Evolutionary conservation across 2,888 invertebrate species (phyloP).

Genomic region (Troides aeacus): DNA sequence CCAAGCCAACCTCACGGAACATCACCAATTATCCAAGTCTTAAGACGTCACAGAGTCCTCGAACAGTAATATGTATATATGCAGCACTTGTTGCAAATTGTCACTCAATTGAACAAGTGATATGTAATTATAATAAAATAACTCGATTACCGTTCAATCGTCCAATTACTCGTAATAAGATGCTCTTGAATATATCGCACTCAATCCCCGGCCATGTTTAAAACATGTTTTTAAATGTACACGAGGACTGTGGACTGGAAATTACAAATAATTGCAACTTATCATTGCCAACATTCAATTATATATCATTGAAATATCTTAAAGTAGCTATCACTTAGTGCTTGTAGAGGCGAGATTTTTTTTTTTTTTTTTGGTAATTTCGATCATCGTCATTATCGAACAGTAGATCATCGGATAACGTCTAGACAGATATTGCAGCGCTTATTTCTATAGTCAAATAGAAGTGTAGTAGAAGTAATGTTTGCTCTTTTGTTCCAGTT

Average conservation of each 20-base stretch:
- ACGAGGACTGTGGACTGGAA: background rate
- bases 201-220: background rate
- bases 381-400: too few relatives aligned
- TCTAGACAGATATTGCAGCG: too few relatives aligned
- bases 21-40: too few relatives aligned
- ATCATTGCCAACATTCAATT: conserved; percentile 1
- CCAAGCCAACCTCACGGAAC: too few relatives aligned
- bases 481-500: too few relatives aligned
- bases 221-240: conserved; percentile 1
- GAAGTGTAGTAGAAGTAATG: too few relatives aligned
- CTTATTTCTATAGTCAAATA: too few relatives aligned
- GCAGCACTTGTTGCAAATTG: background rate
- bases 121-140: background rate
- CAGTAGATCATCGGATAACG: too few relatives aligned
- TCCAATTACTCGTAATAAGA: conserved; percentile 14
- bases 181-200: conserved; percentile 3
- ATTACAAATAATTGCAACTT: conserved; percentile 24
- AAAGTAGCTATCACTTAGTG: background rate
- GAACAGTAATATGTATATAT: background rate
- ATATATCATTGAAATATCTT: conserved; percentile 10
- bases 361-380: too few relatives aligned
- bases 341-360: background rate
- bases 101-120: background rate
- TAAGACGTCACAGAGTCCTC: background rate
- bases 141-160: background rate